Base-by-base conservation (phyloP, 2,113 vertebrate genomes). In the Gambusia holbrooki region DNA sequence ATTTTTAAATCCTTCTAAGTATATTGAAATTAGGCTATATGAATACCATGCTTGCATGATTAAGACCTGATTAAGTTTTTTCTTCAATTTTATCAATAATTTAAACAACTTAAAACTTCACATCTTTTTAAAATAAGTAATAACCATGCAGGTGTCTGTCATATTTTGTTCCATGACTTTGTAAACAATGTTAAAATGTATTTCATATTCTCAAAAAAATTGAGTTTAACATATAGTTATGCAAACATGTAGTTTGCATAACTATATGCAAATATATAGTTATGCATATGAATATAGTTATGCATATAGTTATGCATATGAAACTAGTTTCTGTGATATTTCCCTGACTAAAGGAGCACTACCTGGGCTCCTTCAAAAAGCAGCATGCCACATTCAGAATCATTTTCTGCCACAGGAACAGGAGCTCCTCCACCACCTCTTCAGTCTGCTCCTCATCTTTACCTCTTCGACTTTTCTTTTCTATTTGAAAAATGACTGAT, bases 371-470 rank as follows among this genome's bases (percentile, higher is more conserved):
- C 10, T 4, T 33, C 22, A 8, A 27, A n/a, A 3, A n/a, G 19
- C 48, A 60, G 69, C 19, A 37, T 35, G 10, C 60, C 32, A 5
- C 3, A 17, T n/a, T 25, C 25, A 27, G 19, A 35, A 37, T 70
- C 13, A 61, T 58, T 61, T 40, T 13, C 33, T 27, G 22, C 32
- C 12, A 33, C 32, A 40, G 33, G 3, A 14, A 40, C 28, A 72
- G n/a, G 3, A 60, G 10, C 70, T 27, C 37, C 35, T 63, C 12
- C 17, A 63, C 33, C 27, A 63, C 60, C 19, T 48, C 37, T 22
- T 71, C 33, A 70, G 30, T 33, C 33, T 71, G 32, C 5, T 5
- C 22, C 27, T 73, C 71, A 73, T 73, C 27, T 48, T 4, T 19
- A 19, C 27, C 70, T 48, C 13, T 4, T 63, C 42, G 27, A 3